Evolutionary conservation across 2,797 vertebrate species (phyloP).

Genomic region (Arrhamphus sclerolepis): DNA sequence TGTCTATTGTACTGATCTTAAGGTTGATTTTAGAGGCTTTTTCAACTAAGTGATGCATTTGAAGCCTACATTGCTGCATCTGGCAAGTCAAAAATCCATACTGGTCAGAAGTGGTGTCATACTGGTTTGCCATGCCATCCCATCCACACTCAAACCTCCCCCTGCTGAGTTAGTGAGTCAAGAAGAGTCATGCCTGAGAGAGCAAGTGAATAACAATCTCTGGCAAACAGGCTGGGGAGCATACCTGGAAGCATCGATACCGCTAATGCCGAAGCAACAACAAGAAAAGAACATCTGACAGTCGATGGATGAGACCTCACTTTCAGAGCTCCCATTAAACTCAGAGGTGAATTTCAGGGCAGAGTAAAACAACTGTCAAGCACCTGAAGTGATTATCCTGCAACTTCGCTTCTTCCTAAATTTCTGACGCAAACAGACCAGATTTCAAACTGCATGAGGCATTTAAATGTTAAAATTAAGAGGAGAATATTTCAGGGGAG

Average conservation of each 20-base stretch:
- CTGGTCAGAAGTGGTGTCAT: conserved; percentile 4
- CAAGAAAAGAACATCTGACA: conserved; percentile 49
- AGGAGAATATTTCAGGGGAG: conserved; percentile 16
- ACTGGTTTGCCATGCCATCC: conserved; percentile 56
- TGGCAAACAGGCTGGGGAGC: conserved; percentile 34
- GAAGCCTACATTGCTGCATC: neutral
- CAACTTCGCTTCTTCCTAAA: neutral
- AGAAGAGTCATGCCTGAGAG: conserved; percentile 33
- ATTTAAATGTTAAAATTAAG: too few species aligned
- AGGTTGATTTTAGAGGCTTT: neutral
- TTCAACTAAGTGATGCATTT: neutral
- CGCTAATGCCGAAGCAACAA: conserved; percentile 39
- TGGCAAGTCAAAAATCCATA: conserved; percentile 14
- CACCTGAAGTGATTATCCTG: neutral
- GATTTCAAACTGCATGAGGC: neutral
- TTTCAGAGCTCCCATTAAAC: conserved; percentile 9
- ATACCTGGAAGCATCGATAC: conserved; percentile 55
- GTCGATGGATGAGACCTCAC: conserved; percentile 27
- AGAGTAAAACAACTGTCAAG: neutral
- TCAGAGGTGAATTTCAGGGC: neutral
- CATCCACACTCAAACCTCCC: conserved; percentile 28
- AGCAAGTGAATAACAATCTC: conserved; percentile 62
- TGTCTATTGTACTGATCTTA: too few species aligned
- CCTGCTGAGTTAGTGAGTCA: conserved; percentile 23
- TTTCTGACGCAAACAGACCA: neutral